Evolutionary conservation across 2,113 vertebrate genomes (phyloP).

Genomic region (Chlamydotis undulata): DNA sequence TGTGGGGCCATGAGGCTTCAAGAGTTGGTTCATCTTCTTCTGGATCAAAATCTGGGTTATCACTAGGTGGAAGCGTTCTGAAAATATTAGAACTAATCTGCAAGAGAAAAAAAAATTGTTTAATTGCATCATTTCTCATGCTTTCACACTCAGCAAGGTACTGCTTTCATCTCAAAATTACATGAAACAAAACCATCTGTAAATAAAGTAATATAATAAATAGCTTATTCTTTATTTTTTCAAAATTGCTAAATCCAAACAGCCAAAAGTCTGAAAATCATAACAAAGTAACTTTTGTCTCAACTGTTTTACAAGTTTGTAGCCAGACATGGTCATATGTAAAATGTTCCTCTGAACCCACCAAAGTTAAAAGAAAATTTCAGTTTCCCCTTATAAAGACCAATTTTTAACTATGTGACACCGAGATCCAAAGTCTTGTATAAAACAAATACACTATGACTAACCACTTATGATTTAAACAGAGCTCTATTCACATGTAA

Average conservation of each 20-base stretch:
- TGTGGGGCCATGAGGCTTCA: conserved; percentile 97
- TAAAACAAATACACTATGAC: background rate
- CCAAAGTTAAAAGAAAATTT: background rate
- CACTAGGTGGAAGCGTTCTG: conserved; percentile 94
- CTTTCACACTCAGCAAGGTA: background rate
- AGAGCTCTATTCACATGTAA: background rate
- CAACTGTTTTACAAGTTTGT: background rate
- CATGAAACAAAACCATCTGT: background rate
- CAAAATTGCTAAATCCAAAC: background rate
- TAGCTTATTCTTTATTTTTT: background rate
- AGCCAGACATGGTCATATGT: background rate
- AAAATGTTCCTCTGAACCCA: background rate
- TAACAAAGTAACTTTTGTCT: background rate
- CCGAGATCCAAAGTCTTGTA: background rate
- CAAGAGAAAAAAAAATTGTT: conserved; percentile 25
- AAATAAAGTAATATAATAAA: background rate
- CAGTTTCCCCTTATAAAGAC: background rate
- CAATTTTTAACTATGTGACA: background rate
- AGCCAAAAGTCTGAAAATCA: background rate
- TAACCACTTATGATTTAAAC: background rate
- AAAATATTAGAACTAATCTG: conserved; percentile 97
- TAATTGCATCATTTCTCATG: background rate
- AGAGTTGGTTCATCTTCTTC: conserved; percentile 98
- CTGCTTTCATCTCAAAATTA: background rate
- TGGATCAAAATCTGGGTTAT: conserved; percentile 98